These are phyloP conservation scores for Chloropsis cyanopogon DNA, from an alignment of 2,113 vertebrate species.

Conservation along the genomic window DNA sequence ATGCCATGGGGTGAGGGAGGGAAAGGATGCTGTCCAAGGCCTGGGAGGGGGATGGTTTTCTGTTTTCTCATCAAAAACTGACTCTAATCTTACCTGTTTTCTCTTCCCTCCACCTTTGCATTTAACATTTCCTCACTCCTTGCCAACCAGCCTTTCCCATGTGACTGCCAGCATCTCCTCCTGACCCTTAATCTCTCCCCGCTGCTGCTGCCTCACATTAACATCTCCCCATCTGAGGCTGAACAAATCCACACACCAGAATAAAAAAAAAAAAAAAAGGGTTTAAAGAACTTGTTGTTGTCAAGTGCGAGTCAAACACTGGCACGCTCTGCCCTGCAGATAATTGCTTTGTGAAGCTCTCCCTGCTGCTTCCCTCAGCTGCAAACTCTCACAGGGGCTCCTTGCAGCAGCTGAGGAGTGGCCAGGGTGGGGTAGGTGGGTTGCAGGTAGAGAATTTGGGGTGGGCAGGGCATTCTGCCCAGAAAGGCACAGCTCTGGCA, in stretches of 20 bases:
- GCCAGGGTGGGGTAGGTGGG: background rate
- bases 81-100: background rate
- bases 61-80: background rate
- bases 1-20: background rate
- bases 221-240: background rate
- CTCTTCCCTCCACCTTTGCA: background rate
- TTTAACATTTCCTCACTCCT: background rate
- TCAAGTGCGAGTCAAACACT: background rate
- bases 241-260: conserved; percentile 10
- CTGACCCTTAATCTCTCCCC: background rate
- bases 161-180: background rate
- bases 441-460: background rate
- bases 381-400: background rate
- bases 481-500: background rate
- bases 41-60: background rate
- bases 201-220: conserved; percentile 18
- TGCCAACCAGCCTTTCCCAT: background rate
- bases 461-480: background rate
- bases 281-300: background rate
- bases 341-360: background rate
- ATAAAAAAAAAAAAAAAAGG: background rate
- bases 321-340: background rate
- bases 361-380: background rate
- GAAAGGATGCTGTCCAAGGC: background rate
- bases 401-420: background rate